Base-by-base conservation (phyloP, 2,888 invertebrate genomes). In the Cheilosia urbana region DNA sequence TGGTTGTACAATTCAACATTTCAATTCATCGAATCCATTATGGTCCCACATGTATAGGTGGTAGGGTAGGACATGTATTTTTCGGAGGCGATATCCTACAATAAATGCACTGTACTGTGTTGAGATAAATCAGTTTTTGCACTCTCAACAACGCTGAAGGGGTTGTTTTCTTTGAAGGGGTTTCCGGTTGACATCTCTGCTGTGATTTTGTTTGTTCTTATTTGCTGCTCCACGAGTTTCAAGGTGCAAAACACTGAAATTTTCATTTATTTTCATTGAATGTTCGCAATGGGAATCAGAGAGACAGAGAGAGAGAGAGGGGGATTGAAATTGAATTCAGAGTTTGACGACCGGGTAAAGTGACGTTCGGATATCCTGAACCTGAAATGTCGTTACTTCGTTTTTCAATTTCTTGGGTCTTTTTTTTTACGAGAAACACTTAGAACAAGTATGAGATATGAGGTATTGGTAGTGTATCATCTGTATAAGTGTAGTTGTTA, bases 81-180 rank as follows among this genome's bases (percentile, higher is more conserved):
- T 62, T 51, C 47, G 5, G 21, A 24, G 17, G 57, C 13, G 47
- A 34, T 42, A 34, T 40, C 37, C 15, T 19, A 40, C 68, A 69
- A 69, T 55, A 68, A 73, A 69, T 83, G 73, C 83, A 83, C 73
- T 83, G 83, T 62, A 68, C 37, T 68, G 68, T 51, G 76, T 69
- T 73, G 73, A 63, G 77, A 79, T 80, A 76, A 80, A 80, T 84
- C 80, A 84, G 84, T 76, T 80, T 84, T 80, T 84, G 69, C 80
- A 75, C 84, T 80, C 53, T 65, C 78, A 55, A 69, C 53, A 42
- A 37, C 13, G 58, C 75, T 51, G 27, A 21, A 47, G 53, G 68
- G 77, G 45, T 49, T 69, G 68, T 55, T 62, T 68, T 77, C 68
- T 60, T 68, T 68, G 68, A 68, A 62, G 65, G 63, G 37, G 63